Evolutionary conservation across 2,113 vertebrate genomes (phyloP), one percentile per base, ranked within the genome.

Genomic region (Copsychus sechellarum): DNA sequence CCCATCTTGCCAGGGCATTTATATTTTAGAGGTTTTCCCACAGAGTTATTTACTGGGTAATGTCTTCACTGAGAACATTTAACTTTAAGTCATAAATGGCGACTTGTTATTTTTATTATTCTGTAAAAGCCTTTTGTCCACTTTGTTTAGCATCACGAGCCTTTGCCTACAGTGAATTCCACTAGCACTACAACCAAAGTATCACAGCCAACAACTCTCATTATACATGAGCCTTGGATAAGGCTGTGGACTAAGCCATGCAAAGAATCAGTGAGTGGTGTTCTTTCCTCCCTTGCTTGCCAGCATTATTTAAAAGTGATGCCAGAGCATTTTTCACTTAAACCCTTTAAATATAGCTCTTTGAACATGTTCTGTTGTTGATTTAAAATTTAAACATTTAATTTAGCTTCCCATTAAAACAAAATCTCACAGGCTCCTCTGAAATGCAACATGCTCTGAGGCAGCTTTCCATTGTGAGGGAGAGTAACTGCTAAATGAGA

Each of bases 301-400:
- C 93, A 96, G 61, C 48, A 69, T 90, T 95, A 95, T 94, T 94
- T 96, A 95, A 96, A 94, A 93, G 86, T 2, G 0, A 33, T 96
- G 94, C 90, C 95, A 96, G 88, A 89, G 69, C 88, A 88, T 94
- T 96, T 96, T 96, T 95, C 88, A 96, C 90, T 95, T 95, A 92
- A 96, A 94, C 28, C 28, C 90, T 94, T 93, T 90, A 96, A 96
- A 96, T 95, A 93, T 14, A 90, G 25, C 53, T 81, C 93, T 97
- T 96, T 96, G 93, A 96, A 95, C 86, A 54, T 93, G 92, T 95
- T 96, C 96, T 97, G 93, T 93, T 95, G 95, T 90, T 94, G 90
- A 95, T 95, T 94, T 97, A 93, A 96, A 96, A 94, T 94, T 96
- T 90, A 96, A 96, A 96, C 92, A 95, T 95, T 94, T 94, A 84